Base-by-base conservation (phyloP, 2,797 vertebrate genomes). In the Sebastes diaconus region DNA sequence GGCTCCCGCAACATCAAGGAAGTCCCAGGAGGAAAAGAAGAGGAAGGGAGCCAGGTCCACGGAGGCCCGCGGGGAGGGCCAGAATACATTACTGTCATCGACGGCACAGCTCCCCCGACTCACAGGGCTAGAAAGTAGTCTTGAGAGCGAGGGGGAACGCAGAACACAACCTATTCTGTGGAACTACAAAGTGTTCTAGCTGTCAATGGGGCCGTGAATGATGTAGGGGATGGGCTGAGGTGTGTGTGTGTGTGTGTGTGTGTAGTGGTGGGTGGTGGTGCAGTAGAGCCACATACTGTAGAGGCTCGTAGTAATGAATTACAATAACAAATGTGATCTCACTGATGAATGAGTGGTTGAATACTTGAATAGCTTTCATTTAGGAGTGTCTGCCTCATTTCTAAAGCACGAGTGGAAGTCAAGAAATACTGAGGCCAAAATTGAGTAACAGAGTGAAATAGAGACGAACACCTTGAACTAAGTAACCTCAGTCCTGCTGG, bases 1-100 rank as follows among this genome's bases (percentile, higher is more conserved):
- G 68, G 87, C 90, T 93, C 88, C 87, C 84, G 79, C 76, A 91
- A 91, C 87, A 81, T 92, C 92, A 91, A 90, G 88, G 69, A 72
- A 63, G 52, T 92, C 87, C 90, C 92, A 74, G 84, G 86, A 83
- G 90, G 73, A 69, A 79, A 79, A 68, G 79, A 66, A 68, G 73
- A 88, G 84, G 68, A 85, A 80, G 88, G 75, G 81, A 91, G 86
- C 85, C 83, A 79, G 81, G 90, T 89, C 93, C 90, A 34, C 42
- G 69, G 88, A 84, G 89, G 77, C 81, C 85, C 75, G 20, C 11
- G 16, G 80, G 84, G 86, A 85, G 73, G 59, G 78, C 55, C 73
- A 3, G 92, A 89, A 94, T 95, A 89, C 80, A 93, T 95, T 93
- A 92, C 83, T 90, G 91, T 90, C 93, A 88, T 73, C 36, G 73